Evolutionary conservation across 2,797 vertebrate species (phyloP), one percentile per base, ranked within the genome.

Genomic region (Poecilia gillii): DNA sequence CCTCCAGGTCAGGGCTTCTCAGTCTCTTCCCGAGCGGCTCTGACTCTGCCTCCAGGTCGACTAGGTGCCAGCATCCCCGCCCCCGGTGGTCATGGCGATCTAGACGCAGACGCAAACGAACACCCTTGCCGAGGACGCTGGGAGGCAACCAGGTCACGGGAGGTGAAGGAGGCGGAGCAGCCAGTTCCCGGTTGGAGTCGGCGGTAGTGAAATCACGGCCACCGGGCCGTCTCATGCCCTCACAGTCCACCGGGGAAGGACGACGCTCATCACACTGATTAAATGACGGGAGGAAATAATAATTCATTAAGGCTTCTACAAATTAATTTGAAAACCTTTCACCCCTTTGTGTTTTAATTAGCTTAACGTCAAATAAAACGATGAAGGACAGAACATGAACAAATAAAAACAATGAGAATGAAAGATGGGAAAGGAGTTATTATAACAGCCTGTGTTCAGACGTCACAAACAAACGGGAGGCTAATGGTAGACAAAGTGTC

Each of bases 31-130:
- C 84, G 33, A 51, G 77, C 3, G 78, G 70, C 51, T 79, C 84
- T 28, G 89, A 78, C 85, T 85, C 91, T 23, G 84, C 79, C 62
- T 90, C 87, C 87, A 91, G 75, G 81, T 94, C 91, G 16, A 95
- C 94, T 79, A 96, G 89, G 74, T 94, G 93, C 95, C 95, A 96
- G 84, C 87, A 92, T 87, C 90, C 79, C 71, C 91, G 81, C 45
- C 93, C 93, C 39, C 75, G 80, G 88, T 92, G 76, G 83, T 92
- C 93, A 33, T 81, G 86, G 25, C 68, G 93, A 87, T 94, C 90
- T 71, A 95, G 87, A 5, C 90, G 89, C 81, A 96, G 87, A 39
- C 91, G 89, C 73, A 95, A 94, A 43, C 94, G 87, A 25, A 95
- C 93, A 3, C 93, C 92, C 78, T 92, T 91, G 59, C 87, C 87